phyloP scores from a whole-genome alignment of 2,113 vertebrate genomes.

The Pogonocichla stellata region DNA sequence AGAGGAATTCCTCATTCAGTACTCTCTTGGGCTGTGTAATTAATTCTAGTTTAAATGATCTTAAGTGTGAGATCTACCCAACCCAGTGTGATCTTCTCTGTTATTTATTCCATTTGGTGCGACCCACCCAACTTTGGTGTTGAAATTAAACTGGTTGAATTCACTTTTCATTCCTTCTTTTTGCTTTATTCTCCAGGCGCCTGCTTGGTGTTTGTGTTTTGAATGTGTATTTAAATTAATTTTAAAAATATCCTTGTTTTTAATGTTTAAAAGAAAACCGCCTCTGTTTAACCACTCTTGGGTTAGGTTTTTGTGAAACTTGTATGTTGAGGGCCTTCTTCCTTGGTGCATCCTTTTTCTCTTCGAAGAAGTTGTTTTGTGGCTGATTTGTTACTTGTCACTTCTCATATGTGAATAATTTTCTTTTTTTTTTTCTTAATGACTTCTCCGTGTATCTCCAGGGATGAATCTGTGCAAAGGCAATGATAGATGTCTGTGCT shows the following conservation, averaged over 20 bases:
- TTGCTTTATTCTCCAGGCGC: not conserved
- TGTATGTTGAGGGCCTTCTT: not conserved
- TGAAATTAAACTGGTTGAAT: conserved; percentile 28
- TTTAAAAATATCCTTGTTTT: not conserved
- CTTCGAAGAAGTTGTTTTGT: not conserved
- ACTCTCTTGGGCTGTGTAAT: not conserved
- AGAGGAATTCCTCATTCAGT: not conserved
- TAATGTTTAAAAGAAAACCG: not conserved
- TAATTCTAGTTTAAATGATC: not conserved
- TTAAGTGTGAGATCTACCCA: not conserved
- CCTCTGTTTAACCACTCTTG: not conserved
- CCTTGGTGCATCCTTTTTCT: not conserved
- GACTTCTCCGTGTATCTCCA: not conserved
- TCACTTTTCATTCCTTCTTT: conserved; percentile 29
- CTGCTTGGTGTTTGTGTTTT: conserved; percentile 42
- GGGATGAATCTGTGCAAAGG: conserved; percentile 14
- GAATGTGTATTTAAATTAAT: conserved; percentile 32
- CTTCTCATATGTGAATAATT: not conserved
- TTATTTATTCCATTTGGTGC: conserved; percentile 61
- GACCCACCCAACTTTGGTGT: not conserved
- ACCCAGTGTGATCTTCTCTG: not conserved
- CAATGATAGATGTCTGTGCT: not conserved
- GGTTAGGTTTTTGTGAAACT: not conserved
- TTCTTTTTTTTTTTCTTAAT: not conserved
- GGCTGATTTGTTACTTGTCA: conserved; percentile 2